Evolutionary conservation across 2,888 invertebrate species (phyloP).

Genomic region (Pseudoips prasinana): DNA sequence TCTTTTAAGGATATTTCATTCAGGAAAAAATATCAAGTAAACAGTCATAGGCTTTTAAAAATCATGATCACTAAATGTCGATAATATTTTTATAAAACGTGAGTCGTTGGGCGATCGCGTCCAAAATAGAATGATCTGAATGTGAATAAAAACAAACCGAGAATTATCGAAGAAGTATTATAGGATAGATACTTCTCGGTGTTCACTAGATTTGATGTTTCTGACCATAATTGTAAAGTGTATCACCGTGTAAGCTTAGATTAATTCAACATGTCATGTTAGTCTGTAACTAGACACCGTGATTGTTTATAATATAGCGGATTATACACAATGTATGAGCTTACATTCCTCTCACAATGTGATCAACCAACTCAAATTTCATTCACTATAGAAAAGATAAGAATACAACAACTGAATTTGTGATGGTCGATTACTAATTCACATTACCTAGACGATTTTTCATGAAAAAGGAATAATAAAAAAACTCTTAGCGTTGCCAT

Average conservation of each 20-base stretch:
- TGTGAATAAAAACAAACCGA: constrained; percentile 52
- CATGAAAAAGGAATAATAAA: too few relatives aligned
- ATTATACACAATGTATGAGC: constrained; percentile 52
- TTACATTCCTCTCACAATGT: constrained; percentile 19
- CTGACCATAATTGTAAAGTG: constrained; percentile 71
- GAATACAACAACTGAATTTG: too few relatives aligned
- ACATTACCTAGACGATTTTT: too few relatives aligned
- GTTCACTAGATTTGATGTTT: constrained; percentile 68
- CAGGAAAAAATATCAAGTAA: too few relatives aligned
- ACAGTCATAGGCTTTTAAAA: too few relatives aligned
- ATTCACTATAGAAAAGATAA: too few relatives aligned
- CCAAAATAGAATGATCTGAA: constrained; percentile 61
- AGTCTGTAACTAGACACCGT: constrained; percentile 69
- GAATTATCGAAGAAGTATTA: constrained; percentile 49
- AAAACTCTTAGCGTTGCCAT: too few relatives aligned
- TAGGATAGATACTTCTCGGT: constrained; percentile 59
- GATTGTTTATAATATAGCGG: constrained; percentile 56
- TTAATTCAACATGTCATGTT: constrained; percentile 74
- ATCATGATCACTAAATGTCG: too few relatives aligned
- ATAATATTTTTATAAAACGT: constrained; percentile 19
- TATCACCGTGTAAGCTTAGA: constrained; percentile 77
- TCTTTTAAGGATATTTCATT: too few relatives aligned
- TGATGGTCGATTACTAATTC: too few relatives aligned
- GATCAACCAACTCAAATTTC: too few relatives aligned
- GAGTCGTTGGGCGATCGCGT: constrained; percentile 80